Evolutionary conservation across 2,113 vertebrate genomes (phyloP).

Genomic region (Pseudonaja textilis): DNA sequence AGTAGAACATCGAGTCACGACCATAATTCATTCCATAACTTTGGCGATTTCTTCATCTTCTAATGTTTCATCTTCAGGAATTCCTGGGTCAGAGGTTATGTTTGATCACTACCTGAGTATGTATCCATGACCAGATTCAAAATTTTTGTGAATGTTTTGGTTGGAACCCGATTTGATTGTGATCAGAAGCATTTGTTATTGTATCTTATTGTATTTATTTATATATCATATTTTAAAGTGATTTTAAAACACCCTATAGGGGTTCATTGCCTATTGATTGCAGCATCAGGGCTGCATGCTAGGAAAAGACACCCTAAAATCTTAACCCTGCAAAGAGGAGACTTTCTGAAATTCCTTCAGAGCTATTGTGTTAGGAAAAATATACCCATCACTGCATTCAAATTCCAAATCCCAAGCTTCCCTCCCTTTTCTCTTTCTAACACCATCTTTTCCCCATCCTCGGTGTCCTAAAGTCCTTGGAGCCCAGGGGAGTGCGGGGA

Average conservation of each 20-base stretch:
- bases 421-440: background rate
- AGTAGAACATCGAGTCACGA: too few species aligned
- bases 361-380: background rate
- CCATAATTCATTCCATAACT: too few species aligned
- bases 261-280: background rate
- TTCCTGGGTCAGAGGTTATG: too few species aligned
- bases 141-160: too few species aligned
- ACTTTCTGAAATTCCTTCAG: background rate
- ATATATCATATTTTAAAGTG: background rate
- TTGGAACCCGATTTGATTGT: too few species aligned
- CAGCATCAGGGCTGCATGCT: background rate
- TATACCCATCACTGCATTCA: background rate
- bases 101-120: too few species aligned
- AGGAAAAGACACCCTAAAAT: background rate
- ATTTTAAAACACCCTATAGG: background rate
- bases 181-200: too few species aligned
- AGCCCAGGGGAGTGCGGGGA: background rate
- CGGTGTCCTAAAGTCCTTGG: background rate
- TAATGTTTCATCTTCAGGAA: too few species aligned
- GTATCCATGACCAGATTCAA: too few species aligned
- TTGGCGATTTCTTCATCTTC: too few species aligned
- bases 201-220: too few species aligned
- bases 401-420: background rate
- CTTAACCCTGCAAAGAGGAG: background rate
- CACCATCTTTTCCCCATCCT: background rate